Evolutionary conservation across 2,113 vertebrate species (phyloP).

Genomic region (Mormyrus iriodes): DNA sequence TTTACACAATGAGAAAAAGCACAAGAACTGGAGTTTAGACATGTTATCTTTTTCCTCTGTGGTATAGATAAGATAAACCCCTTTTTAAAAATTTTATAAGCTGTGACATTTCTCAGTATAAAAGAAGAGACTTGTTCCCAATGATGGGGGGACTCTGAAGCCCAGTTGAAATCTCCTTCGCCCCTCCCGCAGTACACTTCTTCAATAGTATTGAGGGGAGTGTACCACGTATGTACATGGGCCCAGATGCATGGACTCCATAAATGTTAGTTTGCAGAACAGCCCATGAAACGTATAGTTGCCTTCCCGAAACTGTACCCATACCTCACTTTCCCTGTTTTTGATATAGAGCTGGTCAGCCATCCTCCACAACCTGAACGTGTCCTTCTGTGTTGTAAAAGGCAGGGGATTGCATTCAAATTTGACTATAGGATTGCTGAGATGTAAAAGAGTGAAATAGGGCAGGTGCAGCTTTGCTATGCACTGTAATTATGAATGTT

Average conservation of each 20-base stretch:
- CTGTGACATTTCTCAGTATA: not conserved
- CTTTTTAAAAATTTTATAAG: not conserved
- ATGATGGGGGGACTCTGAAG: not conserved
- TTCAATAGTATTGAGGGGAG: not conserved
- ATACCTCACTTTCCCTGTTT: not conserved
- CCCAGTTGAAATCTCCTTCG: not conserved
- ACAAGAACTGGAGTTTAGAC: not conserved
- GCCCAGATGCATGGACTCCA: not conserved
- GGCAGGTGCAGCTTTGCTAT: too few species aligned
- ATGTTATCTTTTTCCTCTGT: not conserved
- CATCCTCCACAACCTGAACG: not conserved
- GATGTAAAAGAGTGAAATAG: too few species aligned
- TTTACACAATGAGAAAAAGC: not conserved
- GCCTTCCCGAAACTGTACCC: not conserved
- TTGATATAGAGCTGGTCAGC: not conserved
- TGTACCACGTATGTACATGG: not conserved
- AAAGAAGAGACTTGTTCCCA: not conserved
- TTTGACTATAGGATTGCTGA: not conserved
- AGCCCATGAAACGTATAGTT: not conserved
- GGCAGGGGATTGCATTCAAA: not conserved
- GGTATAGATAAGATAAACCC: not conserved
- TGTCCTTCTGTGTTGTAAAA: not conserved
- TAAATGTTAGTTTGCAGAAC: not conserved
- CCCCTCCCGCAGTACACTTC: not conserved
- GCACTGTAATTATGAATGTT: too few species aligned